Percentiles rank a stretch among this genome's conserved stretches.
phyloP scores from a whole-genome alignment of 2,888 invertebrate species.

The Pseudeuparius sepicola region DNA sequence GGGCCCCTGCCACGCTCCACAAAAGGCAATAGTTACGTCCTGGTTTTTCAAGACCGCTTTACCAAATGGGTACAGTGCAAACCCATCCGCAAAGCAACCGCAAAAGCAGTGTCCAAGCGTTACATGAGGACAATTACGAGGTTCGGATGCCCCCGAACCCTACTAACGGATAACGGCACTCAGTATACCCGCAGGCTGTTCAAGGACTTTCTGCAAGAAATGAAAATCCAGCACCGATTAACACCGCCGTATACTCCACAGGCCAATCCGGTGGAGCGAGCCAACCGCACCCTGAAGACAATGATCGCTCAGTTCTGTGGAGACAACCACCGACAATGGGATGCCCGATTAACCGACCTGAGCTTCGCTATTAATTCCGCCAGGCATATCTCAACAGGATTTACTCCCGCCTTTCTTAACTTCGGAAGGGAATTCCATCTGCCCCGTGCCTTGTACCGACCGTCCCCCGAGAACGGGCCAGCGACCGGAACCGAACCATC shows the following conservation, averaged over 20 bases:
- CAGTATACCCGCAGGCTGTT: too few species aligned
- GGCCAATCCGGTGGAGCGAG: too few species aligned
- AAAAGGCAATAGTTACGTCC: constrained; percentile 15
- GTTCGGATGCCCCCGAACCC: not conserved
- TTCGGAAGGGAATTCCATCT: too few species aligned
- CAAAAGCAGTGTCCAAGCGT: constrained; percentile 9
- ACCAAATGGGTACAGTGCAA: constrained; percentile 21
- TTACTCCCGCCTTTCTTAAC: too few species aligned
- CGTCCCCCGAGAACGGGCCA: too few species aligned
- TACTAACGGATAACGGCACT: constrained; percentile 4
- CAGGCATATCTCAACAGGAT: not conserved
- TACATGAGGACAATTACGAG: constrained; percentile 3
- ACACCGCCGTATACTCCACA: too few species aligned
- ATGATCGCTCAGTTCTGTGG: not conserved
- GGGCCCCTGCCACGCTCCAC: constrained; percentile 11
- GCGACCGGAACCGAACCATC: too few species aligned
- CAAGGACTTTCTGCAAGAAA: too few species aligned
- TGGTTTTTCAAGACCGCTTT: constrained; percentile 21
- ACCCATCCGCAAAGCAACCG: constrained; percentile 18
- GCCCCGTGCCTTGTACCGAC: too few species aligned
- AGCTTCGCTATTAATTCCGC: not conserved
- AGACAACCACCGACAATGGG: not conserved
- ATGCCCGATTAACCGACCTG: not conserved
- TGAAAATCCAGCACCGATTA: not conserved
- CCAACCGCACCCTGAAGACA: too few species aligned